Evolutionary conservation across 2,888 invertebrate species (phyloP).

Genomic region (Pandemis cinnamomeana): DNA sequence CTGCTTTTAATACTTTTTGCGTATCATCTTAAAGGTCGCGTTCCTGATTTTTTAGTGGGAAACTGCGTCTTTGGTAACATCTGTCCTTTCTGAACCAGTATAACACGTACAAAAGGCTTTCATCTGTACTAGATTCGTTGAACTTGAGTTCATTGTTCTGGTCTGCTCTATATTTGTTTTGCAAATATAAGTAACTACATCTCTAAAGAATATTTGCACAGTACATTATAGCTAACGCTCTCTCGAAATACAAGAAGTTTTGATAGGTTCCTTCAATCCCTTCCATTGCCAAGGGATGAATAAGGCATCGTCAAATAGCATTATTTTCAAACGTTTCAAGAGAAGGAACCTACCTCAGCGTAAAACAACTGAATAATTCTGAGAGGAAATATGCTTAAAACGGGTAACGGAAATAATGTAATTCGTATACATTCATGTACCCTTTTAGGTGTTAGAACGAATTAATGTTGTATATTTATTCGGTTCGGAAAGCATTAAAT

Average conservation of each 20-base stretch:
- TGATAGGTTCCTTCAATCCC: neutral
- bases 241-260: neutral
- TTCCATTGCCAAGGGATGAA: neutral
- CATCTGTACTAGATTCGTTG: neutral
- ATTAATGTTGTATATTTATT: neutral
- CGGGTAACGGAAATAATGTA: constrained; percentile 4
- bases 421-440: constrained; percentile 10
- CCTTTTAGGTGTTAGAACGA: constrained; percentile 9
- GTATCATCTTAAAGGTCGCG: neutral
- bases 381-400: neutral
- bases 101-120: constrained; percentile 3
- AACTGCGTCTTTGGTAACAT: neutral
- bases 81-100: constrained; percentile 11
- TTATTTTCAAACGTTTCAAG: constrained; percentile 11
- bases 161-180: neutral
- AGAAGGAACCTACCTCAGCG: neutral
- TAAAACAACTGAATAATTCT: constrained; percentile 8
- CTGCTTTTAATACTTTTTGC: no score
- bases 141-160: no score
- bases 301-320: neutral
- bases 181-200: neutral
- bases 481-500: neutral
- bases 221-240: neutral
- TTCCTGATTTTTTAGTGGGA: neutral
- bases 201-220: neutral